Evolutionary conservation across 2,797 vertebrate genomes (phyloP).

Genomic region (Dryobates pubescens): DNA sequence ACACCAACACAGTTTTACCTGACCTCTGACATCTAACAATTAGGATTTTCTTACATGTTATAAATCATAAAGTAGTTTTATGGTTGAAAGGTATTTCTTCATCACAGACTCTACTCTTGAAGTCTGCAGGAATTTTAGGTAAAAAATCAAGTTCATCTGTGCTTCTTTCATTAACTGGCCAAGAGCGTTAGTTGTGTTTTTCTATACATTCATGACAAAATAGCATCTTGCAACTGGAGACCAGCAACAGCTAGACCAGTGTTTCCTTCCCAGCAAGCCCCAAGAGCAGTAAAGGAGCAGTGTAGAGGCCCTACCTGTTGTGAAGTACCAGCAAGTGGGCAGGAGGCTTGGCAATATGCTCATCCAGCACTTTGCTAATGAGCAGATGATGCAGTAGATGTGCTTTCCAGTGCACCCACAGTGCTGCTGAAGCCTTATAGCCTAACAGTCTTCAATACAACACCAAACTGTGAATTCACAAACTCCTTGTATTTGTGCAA

Average conservation of each 20-base stretch:
- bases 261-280: neutral
- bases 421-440: neutral
- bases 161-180: neutral
- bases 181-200: neutral
- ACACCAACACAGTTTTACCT: neutral
- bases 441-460: neutral
- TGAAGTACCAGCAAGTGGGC: neutral
- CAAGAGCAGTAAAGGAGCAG: neutral
- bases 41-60: neutral
- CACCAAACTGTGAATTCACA: neutral
- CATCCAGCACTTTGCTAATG: neutral
- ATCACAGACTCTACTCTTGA: neutral
- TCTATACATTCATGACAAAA: rapidly evolving
- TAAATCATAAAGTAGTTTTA: neutral
- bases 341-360: neutral
- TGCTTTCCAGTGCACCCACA: neutral
- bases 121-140: neutral
- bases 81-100: neutral
- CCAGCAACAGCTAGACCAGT: neutral
- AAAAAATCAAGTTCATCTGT: neutral
- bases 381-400: neutral
- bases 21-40: neutral
- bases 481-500: neutral
- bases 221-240: neutral
- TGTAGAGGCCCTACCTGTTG: neutral